Conservation (phyloP, 2,113 vertebrate genomes). For the Pampusana beccarii region DNA sequence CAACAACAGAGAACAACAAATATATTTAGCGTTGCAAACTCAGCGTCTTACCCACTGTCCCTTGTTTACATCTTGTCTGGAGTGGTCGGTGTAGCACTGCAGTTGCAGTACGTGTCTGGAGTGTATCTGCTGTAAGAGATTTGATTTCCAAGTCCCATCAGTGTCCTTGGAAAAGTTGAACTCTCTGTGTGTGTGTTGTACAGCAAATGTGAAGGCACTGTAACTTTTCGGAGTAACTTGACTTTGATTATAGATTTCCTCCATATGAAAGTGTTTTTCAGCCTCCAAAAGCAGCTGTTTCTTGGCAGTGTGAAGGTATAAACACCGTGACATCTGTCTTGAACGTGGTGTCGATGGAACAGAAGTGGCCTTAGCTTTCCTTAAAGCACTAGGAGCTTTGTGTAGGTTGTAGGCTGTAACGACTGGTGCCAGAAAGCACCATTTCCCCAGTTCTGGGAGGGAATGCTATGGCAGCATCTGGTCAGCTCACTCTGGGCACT, state of each 20-base stretch:
- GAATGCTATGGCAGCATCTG: not conserved
- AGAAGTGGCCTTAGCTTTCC: not conserved
- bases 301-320: not conserved
- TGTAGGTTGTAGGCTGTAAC: not conserved
- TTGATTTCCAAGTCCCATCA: not conserved
- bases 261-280: not conserved
- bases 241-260: not conserved
- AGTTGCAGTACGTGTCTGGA: not conserved
- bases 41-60: not conserved
- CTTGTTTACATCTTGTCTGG: not conserved
- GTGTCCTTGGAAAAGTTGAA: not conserved
- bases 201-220: not conserved
- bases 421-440: not conserved
- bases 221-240: not conserved
- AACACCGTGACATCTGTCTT: not conserved
- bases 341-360: accelerated
- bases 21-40: slow-evolving; percentile 13
- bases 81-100: not conserved
- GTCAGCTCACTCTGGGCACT: not conserved
- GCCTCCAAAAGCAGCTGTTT: not conserved
- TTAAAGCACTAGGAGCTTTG: not conserved
- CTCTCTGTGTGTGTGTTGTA: not conserved
- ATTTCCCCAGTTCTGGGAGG: not conserved
- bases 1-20: not conserved
- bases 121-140: not conserved